Percentiles rank a stretch among this genome's conserved stretches.
Evolutionary conservation across 2,797 vertebrate genomes (phyloP).

Genomic region (Galagoides demidoff): DNA sequence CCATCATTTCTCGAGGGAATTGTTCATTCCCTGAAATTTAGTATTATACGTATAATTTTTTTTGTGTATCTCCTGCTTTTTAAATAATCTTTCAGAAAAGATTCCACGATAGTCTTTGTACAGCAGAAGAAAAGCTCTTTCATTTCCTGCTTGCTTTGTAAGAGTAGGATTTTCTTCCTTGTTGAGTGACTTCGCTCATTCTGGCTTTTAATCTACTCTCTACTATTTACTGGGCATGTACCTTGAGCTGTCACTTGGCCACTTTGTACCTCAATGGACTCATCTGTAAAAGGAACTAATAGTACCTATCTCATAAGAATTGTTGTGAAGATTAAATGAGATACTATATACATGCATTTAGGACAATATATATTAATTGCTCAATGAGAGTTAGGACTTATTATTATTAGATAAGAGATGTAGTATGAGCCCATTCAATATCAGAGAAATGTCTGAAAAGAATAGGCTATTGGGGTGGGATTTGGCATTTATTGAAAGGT

Average conservation of each 20-base stretch:
- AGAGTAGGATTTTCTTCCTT: not conserved
- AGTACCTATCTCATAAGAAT: not conserved
- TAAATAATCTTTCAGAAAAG: slow-evolving; percentile 58
- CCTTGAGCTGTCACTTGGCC: not conserved
- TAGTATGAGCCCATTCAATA: not conserved
- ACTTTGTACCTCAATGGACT: not conserved
- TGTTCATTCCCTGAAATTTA: not conserved
- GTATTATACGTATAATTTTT: slow-evolving; percentile 56
- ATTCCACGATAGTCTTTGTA: slow-evolving; percentile 40
- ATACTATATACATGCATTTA: not conserved
- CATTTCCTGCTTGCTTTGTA: slow-evolving; percentile 47
- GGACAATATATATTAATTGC: not conserved
- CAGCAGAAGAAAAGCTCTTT: slow-evolving; percentile 52
- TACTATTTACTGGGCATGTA: not conserved
- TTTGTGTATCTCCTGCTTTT: slow-evolving; percentile 57
- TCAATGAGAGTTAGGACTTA: not conserved
- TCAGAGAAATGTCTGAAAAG: slow-evolving; percentile 22
- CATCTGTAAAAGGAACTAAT: not conserved
- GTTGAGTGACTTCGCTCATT: not conserved
- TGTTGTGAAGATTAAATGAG: not conserved
- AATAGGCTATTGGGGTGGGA: not conserved
- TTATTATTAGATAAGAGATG: slow-evolving; percentile 12
- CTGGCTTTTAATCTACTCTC: slow-evolving; percentile 5
- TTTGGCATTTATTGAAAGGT: slow-evolving; percentile 12
- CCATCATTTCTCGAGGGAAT: slow-evolving; percentile 64